A percentile compares a stretch with the other conserved stretches of the same genome.
These are phyloP conservation scores for Lasioglossum leucozonium DNA, from an alignment of 2,888 invertebrate genomes.

Conservation along the genomic window DNA sequence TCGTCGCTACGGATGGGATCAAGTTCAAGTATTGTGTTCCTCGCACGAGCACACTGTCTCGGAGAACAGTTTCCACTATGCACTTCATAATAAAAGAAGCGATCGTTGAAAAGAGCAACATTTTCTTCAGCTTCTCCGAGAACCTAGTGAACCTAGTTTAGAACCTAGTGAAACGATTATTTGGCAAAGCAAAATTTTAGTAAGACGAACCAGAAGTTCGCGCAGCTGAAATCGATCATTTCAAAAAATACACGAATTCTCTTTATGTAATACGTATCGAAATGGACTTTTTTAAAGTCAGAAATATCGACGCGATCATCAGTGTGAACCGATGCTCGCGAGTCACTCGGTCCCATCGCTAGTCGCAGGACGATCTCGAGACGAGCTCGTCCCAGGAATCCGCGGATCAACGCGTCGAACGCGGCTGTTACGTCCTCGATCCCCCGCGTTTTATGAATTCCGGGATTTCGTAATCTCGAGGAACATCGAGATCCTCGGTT, in stretches of 20 bases:
- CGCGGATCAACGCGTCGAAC: slow-evolving; percentile 18
- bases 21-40: neutral
- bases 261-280: neutral
- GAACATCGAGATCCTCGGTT: slow-evolving; percentile 17
- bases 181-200: neutral
- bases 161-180: neutral
- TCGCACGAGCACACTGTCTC: neutral
- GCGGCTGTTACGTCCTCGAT: slow-evolving; percentile 11
- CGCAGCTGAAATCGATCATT: neutral
- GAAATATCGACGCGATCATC: too few relatives aligned
- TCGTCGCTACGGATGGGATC: neutral
- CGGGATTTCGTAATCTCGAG: slow-evolving; percentile 44
- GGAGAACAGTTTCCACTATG: neutral
- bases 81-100: neutral
- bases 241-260: too few relatives aligned
- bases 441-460: slow-evolving; percentile 37
- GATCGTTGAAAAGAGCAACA: neutral
- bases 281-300: neutral
- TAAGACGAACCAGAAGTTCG: neutral
- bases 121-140: too few relatives aligned
- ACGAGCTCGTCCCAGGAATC: slow-evolving; percentile 5
- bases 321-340: neutral
- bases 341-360: neutral
- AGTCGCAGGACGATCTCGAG: neutral
- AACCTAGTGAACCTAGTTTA: too few relatives aligned